Evolutionary conservation across 2,797 vertebrate species (phyloP), one percentile per base, ranked within the genome.

Genomic region (Pseudotriccus pelzelni): DNA sequence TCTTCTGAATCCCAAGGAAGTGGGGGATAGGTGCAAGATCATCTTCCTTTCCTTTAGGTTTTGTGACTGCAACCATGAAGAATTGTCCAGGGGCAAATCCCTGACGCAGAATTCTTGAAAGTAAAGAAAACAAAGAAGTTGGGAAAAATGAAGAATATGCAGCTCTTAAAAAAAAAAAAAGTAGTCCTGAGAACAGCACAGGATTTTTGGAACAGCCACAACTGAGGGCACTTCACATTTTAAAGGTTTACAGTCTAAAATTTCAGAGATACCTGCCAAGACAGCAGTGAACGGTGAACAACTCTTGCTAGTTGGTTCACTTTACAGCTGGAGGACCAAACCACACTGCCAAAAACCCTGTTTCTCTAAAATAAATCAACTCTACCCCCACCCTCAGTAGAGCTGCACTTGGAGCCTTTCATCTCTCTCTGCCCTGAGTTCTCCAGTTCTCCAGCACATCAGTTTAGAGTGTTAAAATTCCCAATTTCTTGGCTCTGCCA

Each of bases 231-330:
- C n/a, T 55, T 66, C 9, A 37, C 4, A 20, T 80, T 37, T 53
- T 50, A 41, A 74, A 58, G 52, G 4, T 59, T 58, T 69, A 5
- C 6, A 17, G 24, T 7, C 5, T 62, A 27, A 79, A 62, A 64
- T 79, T 25, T 47, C 59, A 50, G 74, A 60, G 37, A 17, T 18
- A 14, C 3, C 44, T 81, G 58, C 22, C 50, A 23, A 43, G 30
- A 14, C 9, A 82, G 21, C 13, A 36, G 23, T 6, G n/a, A 55
- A 28, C 7, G 46, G 41, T 16, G 47, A 86, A 36, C 6, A 28
- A 3, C 14, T 75, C 49, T n/a, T 2, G 2, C 21, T 39, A 2
- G 14, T 7, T 41, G 1, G 1, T 34, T 79, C 21, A 34, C 2
- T 49, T 46, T 30, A 19, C 47, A 53, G n/a, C 8, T 47, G 18